Conservation (phyloP, 2,888 invertebrate species). For the Microctonus aethiopoides region DNA sequence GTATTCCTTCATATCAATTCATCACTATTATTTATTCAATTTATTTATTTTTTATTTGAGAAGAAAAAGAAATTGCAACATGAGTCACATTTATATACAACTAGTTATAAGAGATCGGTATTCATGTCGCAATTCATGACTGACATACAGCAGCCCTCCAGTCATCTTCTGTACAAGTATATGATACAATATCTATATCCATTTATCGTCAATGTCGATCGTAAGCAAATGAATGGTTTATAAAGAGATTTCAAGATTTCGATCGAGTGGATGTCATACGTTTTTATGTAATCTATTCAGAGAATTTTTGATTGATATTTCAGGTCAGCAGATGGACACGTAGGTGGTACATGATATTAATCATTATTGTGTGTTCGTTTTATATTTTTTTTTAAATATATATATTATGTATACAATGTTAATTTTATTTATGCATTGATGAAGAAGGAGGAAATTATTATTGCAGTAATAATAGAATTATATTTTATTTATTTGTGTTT, state of each 20-base stretch:
- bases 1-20: neutral
- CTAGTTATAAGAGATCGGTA: constrained; percentile 8
- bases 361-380: neutral
- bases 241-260: constrained; percentile 7
- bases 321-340: constrained; percentile 4
- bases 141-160: constrained; percentile 1
- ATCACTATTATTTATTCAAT: constrained; percentile 10
- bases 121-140: constrained; percentile 21
- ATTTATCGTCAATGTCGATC: constrained; percentile 28
- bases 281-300: constrained; percentile 14
- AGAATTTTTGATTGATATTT: constrained; percentile 24
- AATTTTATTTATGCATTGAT: too few species aligned
- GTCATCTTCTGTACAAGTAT: neutral
- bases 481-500: too few species aligned
- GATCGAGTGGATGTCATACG: constrained; percentile 8
- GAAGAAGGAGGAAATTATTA: too few species aligned
- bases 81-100: neutral
- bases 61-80: constrained; percentile 5
- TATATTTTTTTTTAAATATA: too few species aligned
- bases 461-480: too few species aligned
- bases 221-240: neutral
- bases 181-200: constrained; percentile 6
- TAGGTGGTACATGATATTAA: constrained; percentile 22
- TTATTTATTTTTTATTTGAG: neutral
- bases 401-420: too few species aligned